Percentiles rank a stretch among this genome's conserved stretches.
These are phyloP conservation scores for Quiscalus mexicanus DNA, from an alignment of 2,113 vertebrate genomes.

Conservation along the genomic window DNA sequence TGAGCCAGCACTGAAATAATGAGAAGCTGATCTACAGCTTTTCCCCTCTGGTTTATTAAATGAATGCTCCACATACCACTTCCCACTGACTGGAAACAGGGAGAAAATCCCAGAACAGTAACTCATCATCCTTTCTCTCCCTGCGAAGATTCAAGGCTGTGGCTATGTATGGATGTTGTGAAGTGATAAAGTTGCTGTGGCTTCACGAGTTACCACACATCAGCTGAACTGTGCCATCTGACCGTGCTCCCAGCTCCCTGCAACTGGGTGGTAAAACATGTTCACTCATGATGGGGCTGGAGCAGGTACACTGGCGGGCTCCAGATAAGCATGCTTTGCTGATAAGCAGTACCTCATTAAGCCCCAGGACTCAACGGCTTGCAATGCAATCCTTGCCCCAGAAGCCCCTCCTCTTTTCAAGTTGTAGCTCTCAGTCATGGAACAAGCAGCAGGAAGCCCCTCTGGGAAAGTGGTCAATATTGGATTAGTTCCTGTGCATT, in stretches of 20 bases:
- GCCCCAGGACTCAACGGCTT: conserved; percentile 63
- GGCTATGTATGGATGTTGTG: conserved; percentile 70
- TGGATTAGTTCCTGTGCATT: background rate
- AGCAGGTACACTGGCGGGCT: conserved; percentile 28
- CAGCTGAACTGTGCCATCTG: background rate
- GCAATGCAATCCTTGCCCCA: conserved; percentile 29
- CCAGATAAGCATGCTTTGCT: conserved; percentile 47
- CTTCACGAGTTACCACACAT: conserved; percentile 48
- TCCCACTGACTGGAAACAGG: conserved; percentile 61
- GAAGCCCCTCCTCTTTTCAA: background rate
- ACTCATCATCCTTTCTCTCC: conserved; percentile 61
- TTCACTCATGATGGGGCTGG: conserved; percentile 53
- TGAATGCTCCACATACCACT: conserved; percentile 60
- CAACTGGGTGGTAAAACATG: conserved; percentile 67
- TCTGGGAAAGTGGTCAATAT: background rate
- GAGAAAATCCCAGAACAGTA: conserved; percentile 63
- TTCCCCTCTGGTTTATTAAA: conserved; percentile 64
- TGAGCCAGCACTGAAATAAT: conserved; percentile 62
- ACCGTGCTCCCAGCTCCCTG: background rate
- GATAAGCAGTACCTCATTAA: conserved; percentile 62
- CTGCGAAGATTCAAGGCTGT: conserved; percentile 43
- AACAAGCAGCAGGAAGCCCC: background rate
- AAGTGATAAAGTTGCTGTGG: conserved; percentile 64
- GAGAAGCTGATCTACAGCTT: conserved; percentile 70
- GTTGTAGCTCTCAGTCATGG: background rate